Base-by-base conservation (phyloP, 2,113 vertebrate species). In the Misgurnus anguillicaudatus region DNA sequence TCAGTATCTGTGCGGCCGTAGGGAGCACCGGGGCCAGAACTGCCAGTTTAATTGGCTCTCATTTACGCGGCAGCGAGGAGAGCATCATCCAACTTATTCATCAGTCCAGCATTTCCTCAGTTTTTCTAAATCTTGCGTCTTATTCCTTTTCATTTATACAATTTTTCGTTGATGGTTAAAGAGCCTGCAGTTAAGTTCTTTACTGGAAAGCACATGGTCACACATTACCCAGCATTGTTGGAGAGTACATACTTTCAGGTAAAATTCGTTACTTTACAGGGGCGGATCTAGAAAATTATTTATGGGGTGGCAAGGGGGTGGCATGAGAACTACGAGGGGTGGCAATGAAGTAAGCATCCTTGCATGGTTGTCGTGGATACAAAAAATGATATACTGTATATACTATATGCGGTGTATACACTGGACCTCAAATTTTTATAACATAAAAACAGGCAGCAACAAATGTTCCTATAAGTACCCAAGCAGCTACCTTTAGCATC, bases 1-100 rank as follows among this genome's bases (percentile, higher is more conserved):
- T 69, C 66, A 69, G 61, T 76, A 24, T 77, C 47, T 38, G 85
- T 84, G 82, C 80, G 83, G 85, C 83, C 14, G 87, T 67, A 80
- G 87, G 85, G 88, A 87, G 89, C 89, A 85, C 87, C 80, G 75
- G 85, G 89, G 87, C 88, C 82, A 86, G 82, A 84, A 86, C 89
- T 87, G 87, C 87, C 84, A 88, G 85, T 90, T 92, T 92, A 92
- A 92, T 90, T 93, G 91, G 92, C 90, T 89, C 91, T 92, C 91
- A 89, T 92, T 93, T 92, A 90, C 90, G 87, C 89, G 86, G 89
- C 89, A 87, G 89, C 88, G 85, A 88, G 85, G 87, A 89, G 86
- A 85, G 88, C 90, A 88, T 89, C 88, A 91, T 86, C 91, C 90
- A 89, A 91, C 86, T 89, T 86, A 86, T 38, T 74, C 63, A 61